These are phyloP conservation scores for Phragmatobia fuliginosa DNA, from an alignment of 2,888 invertebrate genomes.

Conservation along the genomic window DNA sequence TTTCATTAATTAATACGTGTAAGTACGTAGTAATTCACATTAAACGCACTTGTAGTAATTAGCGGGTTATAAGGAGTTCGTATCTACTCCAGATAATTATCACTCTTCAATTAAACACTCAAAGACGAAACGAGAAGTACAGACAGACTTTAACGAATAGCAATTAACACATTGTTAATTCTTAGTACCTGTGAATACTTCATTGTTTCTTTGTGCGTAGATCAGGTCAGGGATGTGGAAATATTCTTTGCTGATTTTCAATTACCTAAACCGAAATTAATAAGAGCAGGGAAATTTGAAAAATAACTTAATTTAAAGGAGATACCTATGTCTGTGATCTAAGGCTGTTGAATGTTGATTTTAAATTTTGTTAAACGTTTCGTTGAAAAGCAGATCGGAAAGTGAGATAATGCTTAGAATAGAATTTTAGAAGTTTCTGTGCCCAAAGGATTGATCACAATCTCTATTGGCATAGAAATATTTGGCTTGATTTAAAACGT, in stretches of 20 bases:
- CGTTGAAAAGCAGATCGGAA: too few relatives aligned
- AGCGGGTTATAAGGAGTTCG: background rate
- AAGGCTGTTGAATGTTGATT: too few relatives aligned
- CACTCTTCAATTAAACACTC: background rate
- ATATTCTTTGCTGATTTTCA: background rate
- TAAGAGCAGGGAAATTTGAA: too few relatives aligned
- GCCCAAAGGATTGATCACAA: too few relatives aligned
- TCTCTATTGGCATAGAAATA: too few relatives aligned
- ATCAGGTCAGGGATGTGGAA: background rate
- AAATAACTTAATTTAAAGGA: too few relatives aligned
- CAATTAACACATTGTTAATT: conserved; percentile 13
- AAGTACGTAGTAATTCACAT: background rate
- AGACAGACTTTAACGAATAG: background rate
- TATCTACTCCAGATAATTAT: conserved; percentile 5
- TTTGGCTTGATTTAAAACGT: too few relatives aligned
- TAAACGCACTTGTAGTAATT: background rate
- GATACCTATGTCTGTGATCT: too few relatives aligned
- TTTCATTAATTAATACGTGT: background rate
- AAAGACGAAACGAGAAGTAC: conserved; percentile 3
- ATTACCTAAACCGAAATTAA: background rate
- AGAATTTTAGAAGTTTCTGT: too few relatives aligned
- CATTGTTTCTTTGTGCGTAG: conserved; percentile 4
- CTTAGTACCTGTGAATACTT: conserved; percentile 1
- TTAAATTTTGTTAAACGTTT: too few relatives aligned
- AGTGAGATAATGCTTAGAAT: too few relatives aligned